Evolutionary conservation across 2,888 invertebrate genomes (phyloP), one percentile per base, ranked within the genome.

Genomic region (Epinotia bilunana): DNA sequence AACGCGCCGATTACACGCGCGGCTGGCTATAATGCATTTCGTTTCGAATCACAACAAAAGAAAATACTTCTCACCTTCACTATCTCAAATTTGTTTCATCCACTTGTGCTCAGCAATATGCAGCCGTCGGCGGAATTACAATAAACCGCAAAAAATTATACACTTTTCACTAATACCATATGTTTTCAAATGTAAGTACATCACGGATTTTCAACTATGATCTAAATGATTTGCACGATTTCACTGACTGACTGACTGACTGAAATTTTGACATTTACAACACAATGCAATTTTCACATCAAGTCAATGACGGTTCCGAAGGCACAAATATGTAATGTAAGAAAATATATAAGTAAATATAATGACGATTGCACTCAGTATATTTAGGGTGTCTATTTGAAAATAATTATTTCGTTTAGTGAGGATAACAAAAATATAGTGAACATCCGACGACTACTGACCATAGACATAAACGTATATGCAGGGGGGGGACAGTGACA

Each of bases 251-350:
- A 90, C 91, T 90, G 90, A 92, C 89, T 43, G 46, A 46, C 63
- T 85, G 88, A 90, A 90, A 89, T 87, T 91, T 89, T 94, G 94
- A 94, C 93, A 88, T 91, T 91, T 91, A 58, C 90, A 89, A 88
- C 83, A 87, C 86, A 86, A 82, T 82, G 82, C 82, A 84, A 81
- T 80, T 78, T 78, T 78, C 72, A 79, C 76, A 78, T 74, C 73
- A 60, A 60, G 43, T 60, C 20, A 67, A 20, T 60, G n/a, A 61
- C 39, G 18, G 55, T 39, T 71, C 53, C 18, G 39, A 28, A 20
- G 4, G 39, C 18, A 28, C 55, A 18, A 64, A 58, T 18, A 71
- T 64, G 61, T 67, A 55, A 46, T 43, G 43, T 65, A 60, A 55
- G 43, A 53, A 55, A 53, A 39, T 23, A 28, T 55, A 71, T 70